Base-by-base conservation (phyloP, 2,797 vertebrate genomes). In the Diglossa cyanea region DNA sequence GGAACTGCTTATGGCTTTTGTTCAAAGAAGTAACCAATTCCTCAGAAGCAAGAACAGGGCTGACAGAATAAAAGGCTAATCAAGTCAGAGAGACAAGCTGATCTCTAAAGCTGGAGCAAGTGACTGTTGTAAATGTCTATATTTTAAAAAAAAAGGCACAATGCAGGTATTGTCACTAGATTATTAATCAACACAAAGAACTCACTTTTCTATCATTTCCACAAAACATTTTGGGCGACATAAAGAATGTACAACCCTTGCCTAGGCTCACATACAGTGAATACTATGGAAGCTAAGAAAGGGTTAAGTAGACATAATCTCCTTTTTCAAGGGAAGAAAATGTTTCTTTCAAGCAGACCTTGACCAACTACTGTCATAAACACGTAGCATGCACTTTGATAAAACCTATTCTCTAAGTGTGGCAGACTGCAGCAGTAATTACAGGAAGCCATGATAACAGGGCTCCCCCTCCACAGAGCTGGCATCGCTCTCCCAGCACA, bases 371-470 rank as follows among this genome's bases (percentile, higher is more conserved):
- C 94, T 95, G 95, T 92, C 95, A 96, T 92, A 97, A 97, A 97
- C 97, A 97, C 94, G 94, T 93, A 89, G 95, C 86, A 82, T 91
- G 91, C 79, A 94, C 97, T 98, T 96, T 96, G 97, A 97, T 96
- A 97, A 93, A 93, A 80, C 84, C 57, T 76, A 88, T 97, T 96
- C 95, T 97, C 96, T 91, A 87, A 96, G 96, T 90, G 96, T 96
- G 37, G 19, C 95, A 96, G 96, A 96, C 97, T 97, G 95, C 97
- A 96, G 97, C 96, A 93, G 96, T 97, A 96, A 98, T 97, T 97
- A 98, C 95, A 96, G 96, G 97, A 98, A 97, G 97, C 96, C 90
- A 88, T 88, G 96, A 98, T 98, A 97, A 96, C 95, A 96, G 92
- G 84, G 90, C 96, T 95, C 94, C 91, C 95, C 65, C 95, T 96